These are phyloP conservation scores for Sipunculus nudus DNA, from an alignment of 2,888 invertebrate genomes.

Conservation along the genomic window DNA sequence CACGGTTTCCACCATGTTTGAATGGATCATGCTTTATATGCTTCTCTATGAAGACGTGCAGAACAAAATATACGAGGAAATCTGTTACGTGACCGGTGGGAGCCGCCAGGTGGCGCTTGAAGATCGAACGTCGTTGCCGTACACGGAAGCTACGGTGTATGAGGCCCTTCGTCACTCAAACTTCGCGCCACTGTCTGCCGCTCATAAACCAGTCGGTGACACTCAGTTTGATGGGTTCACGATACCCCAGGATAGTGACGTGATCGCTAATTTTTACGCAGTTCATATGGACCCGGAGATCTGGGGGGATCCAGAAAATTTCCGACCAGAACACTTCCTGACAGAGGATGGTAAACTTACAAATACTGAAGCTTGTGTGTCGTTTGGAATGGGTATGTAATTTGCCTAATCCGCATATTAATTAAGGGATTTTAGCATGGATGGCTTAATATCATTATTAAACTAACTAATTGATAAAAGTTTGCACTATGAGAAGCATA, in stretches of 20 bases:
- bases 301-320: too few relatives aligned
- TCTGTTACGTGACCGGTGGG: constrained; percentile 3
- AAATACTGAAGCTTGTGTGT: too few relatives aligned
- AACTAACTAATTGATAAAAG: too few relatives aligned
- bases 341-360: too few relatives aligned
- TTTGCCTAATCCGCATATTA: too few relatives aligned
- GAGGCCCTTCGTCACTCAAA: not conserved
- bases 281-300: too few relatives aligned
- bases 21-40: not conserved
- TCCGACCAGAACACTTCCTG: too few relatives aligned
- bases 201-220: not conserved
- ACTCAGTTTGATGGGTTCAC: not conserved
- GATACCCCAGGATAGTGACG: constrained; percentile 3
- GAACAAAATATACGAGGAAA: not conserved
- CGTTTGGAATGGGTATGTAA: too few relatives aligned
- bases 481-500: too few relatives aligned
- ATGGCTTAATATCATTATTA: too few relatives aligned
- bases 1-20: not conserved
- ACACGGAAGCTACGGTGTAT: constrained; percentile 6
- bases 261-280: too few relatives aligned
- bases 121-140: not conserved
- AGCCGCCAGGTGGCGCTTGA: not conserved
- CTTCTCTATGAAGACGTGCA: constrained; percentile 5
- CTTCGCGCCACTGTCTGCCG: constrained; percentile 1
- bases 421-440: too few relatives aligned